Evolutionary conservation across 2,888 invertebrate species (phyloP).

Genomic region (Lasioglossum morio): DNA sequence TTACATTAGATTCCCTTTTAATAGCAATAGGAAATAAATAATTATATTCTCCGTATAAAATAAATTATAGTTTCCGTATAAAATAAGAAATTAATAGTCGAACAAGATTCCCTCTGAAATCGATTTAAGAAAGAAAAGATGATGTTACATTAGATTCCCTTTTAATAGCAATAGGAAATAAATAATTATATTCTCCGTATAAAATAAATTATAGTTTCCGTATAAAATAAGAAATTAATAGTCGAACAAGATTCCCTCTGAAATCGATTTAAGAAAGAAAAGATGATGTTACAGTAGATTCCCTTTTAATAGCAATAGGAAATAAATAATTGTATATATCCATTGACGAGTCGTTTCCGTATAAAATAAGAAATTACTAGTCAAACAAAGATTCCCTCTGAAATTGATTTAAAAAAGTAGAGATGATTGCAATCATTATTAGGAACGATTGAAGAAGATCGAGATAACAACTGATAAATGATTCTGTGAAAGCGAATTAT

Average conservation of each 20-base stretch:
- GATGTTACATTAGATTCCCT: background rate
- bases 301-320: background rate
- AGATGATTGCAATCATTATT: background rate
- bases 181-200: too few relatives aligned
- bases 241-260: too few relatives aligned
- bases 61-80: too few relatives aligned
- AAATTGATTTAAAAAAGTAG: background rate
- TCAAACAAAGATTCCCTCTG: background rate
- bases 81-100: background rate
- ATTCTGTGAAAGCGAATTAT: background rate
- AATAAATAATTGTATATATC: background rate
- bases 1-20: background rate
- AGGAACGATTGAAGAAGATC: background rate
- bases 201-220: background rate
- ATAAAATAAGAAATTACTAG: too few relatives aligned
- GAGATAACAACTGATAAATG: background rate
- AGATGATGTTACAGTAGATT: too few relatives aligned
- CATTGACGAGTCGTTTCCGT: background rate
- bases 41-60: too few relatives aligned
- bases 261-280: too few relatives aligned
- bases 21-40: background rate
- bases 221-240: background rate
- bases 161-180: background rate
- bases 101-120: background rate
- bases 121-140: background rate